A percentile compares a stretch with the other conserved stretches of the same genome.
phyloP scores from a whole-genome alignment of 2,797 vertebrate genomes.

The Petrocephalus sullivani region DNA sequence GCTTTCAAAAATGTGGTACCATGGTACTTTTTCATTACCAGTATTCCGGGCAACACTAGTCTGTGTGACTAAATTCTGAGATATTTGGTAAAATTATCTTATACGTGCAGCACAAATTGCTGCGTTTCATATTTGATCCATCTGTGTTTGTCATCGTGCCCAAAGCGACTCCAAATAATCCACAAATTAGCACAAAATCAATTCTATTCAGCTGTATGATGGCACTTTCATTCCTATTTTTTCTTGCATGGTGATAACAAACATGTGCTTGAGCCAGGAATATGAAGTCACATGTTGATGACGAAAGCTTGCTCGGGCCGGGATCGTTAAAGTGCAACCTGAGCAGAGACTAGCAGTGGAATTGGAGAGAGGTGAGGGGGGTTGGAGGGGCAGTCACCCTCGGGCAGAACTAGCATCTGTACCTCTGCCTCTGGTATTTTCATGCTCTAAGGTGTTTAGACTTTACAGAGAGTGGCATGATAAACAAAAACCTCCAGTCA shows the following conservation, averaged over 20 bases:
- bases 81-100: neutral
- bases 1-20: neutral
- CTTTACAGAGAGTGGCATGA: no score
- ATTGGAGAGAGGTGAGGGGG: no score
- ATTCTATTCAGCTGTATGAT: neutral
- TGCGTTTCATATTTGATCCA: neutral
- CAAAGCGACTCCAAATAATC: neutral
- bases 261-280: neutral
- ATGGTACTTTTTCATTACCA: neutral
- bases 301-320: neutral
- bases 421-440: no score
- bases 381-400: no score
- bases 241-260: no score
- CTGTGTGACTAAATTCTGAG: neutral
- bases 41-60: neutral
- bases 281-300: neutral
- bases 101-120: neutral
- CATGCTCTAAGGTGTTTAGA: no score
- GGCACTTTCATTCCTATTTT: neutral
- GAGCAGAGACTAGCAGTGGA: neutral
- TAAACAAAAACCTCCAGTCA: no score
- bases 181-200: neutral
- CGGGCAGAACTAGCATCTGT: no score
- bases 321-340: neutral
- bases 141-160: neutral